Evolutionary conservation across 2,113 vertebrate genomes (phyloP).

Genomic region (Crotalus tigris): DNA sequence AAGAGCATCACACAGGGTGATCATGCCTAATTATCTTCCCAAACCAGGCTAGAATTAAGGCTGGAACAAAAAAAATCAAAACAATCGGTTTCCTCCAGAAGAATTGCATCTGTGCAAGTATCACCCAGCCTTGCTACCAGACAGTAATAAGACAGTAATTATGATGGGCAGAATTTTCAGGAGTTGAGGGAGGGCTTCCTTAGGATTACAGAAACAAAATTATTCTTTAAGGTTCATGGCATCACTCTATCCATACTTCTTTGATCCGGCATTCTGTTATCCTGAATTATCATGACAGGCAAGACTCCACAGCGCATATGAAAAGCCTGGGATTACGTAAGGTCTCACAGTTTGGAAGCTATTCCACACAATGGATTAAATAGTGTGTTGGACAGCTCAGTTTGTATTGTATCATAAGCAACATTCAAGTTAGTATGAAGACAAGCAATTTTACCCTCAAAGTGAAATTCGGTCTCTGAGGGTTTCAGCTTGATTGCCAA

Average conservation of each 20-base stretch:
- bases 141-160: background rate
- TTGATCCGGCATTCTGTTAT: background rate
- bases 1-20: background rate
- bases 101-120: background rate
- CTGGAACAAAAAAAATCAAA: background rate
- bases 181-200: background rate
- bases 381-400: background rate
- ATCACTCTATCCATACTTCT: background rate
- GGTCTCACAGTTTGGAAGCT: background rate
- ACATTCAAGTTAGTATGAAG: background rate
- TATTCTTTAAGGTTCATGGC: background rate
- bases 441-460: background rate
- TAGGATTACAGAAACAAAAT: background rate
- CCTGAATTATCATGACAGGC: background rate
- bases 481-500: background rate
- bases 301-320: background rate
- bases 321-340: background rate
- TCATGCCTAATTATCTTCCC: background rate
- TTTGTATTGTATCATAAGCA: background rate
- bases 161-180: background rate
- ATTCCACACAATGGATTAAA: background rate
- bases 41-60: background rate
- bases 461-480: background rate
- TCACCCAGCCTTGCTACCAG: background rate
- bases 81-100: background rate